Evolutionary conservation across 30 jellyfish, hydroid and myxozoan species (phyloP), one percentile per base, ranked within the genome.

Genomic region (Turritopsis rubra): DNA sequence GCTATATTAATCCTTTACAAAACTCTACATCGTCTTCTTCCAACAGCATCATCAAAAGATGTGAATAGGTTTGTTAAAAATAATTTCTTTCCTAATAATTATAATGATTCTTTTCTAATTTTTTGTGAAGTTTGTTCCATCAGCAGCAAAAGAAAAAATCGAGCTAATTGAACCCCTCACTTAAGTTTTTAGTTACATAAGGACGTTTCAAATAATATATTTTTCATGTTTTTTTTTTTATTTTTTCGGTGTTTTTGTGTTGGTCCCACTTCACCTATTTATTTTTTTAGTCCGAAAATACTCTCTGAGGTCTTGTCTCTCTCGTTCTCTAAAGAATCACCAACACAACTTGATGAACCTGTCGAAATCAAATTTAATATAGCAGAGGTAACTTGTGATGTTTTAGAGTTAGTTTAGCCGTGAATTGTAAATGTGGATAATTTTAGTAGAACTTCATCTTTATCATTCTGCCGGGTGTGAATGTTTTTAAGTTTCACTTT

Each of bases 281-380:
- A 66, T 66, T 1, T 75, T 31, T 75, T 77, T 29, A 77, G 85
- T 77, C 85, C 85, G 7, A 77, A 29, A 19, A 25, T 77, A 26
- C 29, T 53, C 25, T 28, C 85, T 1, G 52, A 77, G 28, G 85
- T 77, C 18, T 28, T 52, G n/a, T 77, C 85, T 18, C 72, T 77
- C 13, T 77, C 85, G 0, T 77, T 77, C 29, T 77, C 85, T 8
- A n/a, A 23, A 22, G 73, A 52, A 60, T 17, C 18, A 30, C 53
- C 85, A n/a, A 1, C 86, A 74, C 29, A 82, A 16, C 81, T 89
- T 60, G 54, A 54, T 22, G 75, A 84, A 53, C 96, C 96, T 1
- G 73, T 89, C 17, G 65, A 81, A 26, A 19, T 89, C 71, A 79
- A 74, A 53, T 89, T 88, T 75, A 30, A 27, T 23, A 65, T 31